Base-by-base conservation (phyloP, 2,888 invertebrate genomes). In the Silvanus unidentatus region DNA sequence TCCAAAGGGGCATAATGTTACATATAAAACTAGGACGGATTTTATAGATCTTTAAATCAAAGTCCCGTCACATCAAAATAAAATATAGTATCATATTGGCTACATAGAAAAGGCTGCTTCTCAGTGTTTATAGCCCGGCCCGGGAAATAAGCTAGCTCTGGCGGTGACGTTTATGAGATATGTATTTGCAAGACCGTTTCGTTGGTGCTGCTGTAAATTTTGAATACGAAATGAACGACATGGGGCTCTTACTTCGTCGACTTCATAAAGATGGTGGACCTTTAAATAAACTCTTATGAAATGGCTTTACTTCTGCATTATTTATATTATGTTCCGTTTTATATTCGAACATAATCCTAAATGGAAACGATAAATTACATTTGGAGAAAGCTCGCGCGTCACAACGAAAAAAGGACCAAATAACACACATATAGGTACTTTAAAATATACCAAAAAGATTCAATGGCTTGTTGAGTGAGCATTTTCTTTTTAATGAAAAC, bases 111-210 rank as follows among this genome's bases (percentile, higher is more conserved):
- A 63, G 65, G 65, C 66, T 63, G 60, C 64, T 65, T 59, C 62
- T 66, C 64, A 62, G 64, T 64, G 69, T 66, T 66, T 66, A 67
- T 66, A 62, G 63, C 59, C 53, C 55, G 50, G 57, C 57, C 22
- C 59, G 63, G 61, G 62, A 64, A 64, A 63, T 65, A 63, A 65
- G 62, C 62, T 59, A 47, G 59, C 22, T 22, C 61, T 63, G 70
- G 54, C 57, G 63, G 52, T 69, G 70, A 70, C 71, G 64, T 70
- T 70, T 69, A 71, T 68, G 71, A 69, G 68, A 65, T 63, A 69
- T 67, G 65, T 66, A 60, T 64, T 58, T 60, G 53, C 52, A 49
- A 49, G 54, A 45, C 47, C 49, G 49, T 54, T 51, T 39, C 50
- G 22, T 11, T 45, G 43, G 39, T 37, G 47, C 45, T 46, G 53